These are phyloP conservation scores for Thripadectes ignobilis DNA, from an alignment of 2,797 vertebrate species.

Conservation along the genomic window DNA sequence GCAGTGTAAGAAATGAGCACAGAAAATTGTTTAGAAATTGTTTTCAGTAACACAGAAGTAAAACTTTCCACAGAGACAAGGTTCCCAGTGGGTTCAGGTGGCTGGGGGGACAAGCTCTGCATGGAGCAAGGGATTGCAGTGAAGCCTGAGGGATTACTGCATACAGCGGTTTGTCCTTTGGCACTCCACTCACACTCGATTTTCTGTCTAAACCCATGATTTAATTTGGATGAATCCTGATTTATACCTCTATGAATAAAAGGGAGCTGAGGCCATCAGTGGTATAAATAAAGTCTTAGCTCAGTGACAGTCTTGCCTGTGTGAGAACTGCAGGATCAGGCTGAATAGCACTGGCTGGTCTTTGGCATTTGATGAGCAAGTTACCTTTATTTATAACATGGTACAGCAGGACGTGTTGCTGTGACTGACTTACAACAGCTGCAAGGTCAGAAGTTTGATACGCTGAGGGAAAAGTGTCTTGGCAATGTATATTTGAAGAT, in stretches of 20 bases:
- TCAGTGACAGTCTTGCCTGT: neutral
- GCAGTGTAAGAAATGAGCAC: neutral
- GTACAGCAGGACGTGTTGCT: conserved; percentile 1
- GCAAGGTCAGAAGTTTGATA: conserved; percentile 71
- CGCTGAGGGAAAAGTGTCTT: neutral
- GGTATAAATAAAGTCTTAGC: neutral
- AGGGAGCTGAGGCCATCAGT: neutral
- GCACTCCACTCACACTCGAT: neutral
- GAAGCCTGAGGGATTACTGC: neutral
- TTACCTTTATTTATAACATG: conserved; percentile 71
- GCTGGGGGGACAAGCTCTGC: neutral
- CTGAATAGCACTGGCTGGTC: neutral
- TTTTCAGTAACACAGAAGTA: neutral
- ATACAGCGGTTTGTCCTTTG: neutral
- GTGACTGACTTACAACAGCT: conserved; percentile 61
- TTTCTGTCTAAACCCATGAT: conserved; percentile 1
- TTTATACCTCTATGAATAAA: neutral
- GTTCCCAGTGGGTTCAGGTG: neutral
- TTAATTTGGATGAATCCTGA: conserved; percentile 19
- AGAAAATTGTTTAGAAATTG: neutral
- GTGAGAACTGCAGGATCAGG: neutral
- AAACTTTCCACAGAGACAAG: neutral
- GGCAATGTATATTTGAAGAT: conserved; percentile 31
- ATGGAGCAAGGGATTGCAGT: neutral
- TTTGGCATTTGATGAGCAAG: conserved; percentile 63